A percentile compares a stretch with the other conserved stretches of the same genome.
phyloP scores from a whole-genome alignment of 2,113 vertebrate genomes.

The Ailuropoda melanoleuca region DNA sequence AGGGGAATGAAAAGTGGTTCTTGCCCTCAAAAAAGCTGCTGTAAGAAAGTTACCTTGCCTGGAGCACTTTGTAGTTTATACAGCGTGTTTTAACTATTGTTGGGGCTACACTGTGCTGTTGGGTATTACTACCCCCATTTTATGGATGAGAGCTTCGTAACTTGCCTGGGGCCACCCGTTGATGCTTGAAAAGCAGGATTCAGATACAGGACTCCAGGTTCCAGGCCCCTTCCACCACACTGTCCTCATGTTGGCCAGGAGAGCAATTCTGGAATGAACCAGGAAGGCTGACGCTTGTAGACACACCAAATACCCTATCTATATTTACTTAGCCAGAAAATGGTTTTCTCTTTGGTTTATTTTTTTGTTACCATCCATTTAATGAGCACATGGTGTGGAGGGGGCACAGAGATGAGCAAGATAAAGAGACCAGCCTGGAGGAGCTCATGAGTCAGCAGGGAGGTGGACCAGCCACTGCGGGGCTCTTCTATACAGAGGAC shows the following conservation, averaged over 20 bases:
- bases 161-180: not conserved
- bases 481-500: not conserved
- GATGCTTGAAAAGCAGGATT: not conserved
- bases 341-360: constrained; percentile 36
- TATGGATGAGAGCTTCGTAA: not conserved
- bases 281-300: not conserved
- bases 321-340: constrained; percentile 21
- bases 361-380: not conserved
- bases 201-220: not conserved
- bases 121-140: not conserved
- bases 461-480: rapidly evolving
- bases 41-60: not conserved
- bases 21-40: not conserved
- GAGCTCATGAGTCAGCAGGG: not conserved
- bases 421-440: not conserved
- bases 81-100: not conserved
- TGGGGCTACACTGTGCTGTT: not conserved
- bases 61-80: not conserved
- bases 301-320: not conserved
- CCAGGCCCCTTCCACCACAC: not conserved
- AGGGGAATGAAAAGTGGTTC: not conserved
- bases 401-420: not conserved
- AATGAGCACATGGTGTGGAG: not conserved
- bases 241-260: not conserved
- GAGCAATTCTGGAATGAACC: not conserved